These are phyloP conservation scores for Halichondria panicea DNA, from an alignment of 37 sponge, comb jelly and placozoan genomes.

Conservation along the genomic window DNA sequence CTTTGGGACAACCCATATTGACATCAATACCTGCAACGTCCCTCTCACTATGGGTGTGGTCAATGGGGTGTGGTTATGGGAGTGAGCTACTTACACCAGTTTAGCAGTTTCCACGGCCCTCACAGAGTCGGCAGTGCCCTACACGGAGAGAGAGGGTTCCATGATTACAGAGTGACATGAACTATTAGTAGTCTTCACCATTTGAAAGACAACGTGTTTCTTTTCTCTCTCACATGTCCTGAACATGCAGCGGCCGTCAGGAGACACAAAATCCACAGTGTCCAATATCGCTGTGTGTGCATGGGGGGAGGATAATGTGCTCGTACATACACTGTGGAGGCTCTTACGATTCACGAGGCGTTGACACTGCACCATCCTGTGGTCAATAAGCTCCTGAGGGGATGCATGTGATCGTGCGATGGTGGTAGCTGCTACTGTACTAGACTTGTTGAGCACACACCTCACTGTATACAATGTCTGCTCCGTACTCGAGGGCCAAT, in stretches of 20 bases:
- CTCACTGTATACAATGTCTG: conserved; percentile 96
- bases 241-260: conserved; percentile 80
- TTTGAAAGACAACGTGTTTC: conserved; percentile 87
- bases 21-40: conserved; percentile 98
- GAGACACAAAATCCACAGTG: conserved; percentile 83
- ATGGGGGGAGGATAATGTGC: background rate
- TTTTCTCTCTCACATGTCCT: conserved; percentile 84
- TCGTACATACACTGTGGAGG: background rate
- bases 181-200: conserved; percentile 50
- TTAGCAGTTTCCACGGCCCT: no score
- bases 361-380: conserved; percentile 72
- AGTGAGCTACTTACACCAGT: no score
- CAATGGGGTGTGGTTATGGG: background rate
- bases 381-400: conserved; percentile 84
- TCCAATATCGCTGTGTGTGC: conserved; percentile 69
- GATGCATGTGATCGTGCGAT: background rate
- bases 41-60: conserved; percentile 58
- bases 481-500: conserved; percentile 85
- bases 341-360: conserved; percentile 76
- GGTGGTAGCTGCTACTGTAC: background rate
- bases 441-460: conserved; percentile 31
- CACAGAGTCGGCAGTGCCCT: no score
- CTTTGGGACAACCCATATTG: conserved; percentile 99
- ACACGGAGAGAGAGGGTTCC: no score
- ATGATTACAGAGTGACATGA: no score